phyloP scores from a whole-genome alignment of 2,888 invertebrate species.

The Agrilus biguttatus region DNA sequence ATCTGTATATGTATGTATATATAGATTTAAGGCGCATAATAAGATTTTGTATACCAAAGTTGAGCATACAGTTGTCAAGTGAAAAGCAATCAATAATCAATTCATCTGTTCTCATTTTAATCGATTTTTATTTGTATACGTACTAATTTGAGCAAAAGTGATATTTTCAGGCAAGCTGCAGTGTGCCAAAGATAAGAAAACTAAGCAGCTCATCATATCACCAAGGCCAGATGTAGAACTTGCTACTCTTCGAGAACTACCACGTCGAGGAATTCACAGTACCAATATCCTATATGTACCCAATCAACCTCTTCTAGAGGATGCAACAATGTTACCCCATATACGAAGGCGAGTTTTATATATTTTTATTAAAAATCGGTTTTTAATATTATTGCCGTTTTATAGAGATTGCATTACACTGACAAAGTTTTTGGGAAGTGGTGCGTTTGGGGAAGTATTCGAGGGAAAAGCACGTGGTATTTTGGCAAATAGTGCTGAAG shows the following conservation, averaged over 20 bases:
- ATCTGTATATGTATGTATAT: too few species aligned
- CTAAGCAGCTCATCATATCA: constrained; percentile 29
- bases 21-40: too few species aligned
- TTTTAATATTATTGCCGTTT: constrained; percentile 3
- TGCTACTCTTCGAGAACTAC: constrained; percentile 73
- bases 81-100: too few species aligned
- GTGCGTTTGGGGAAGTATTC: constrained; percentile 95
- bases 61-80: too few species aligned
- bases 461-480: constrained; percentile 70
- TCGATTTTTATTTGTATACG: not conserved
- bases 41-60: too few species aligned
- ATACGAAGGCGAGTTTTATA: constrained; percentile 42
- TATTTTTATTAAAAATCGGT: not conserved
- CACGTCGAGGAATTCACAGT: constrained; percentile 58
- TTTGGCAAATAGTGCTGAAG: constrained; percentile 35
- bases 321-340: constrained; percentile 67
- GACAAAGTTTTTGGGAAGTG: constrained; percentile 82
- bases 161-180: constrained; percentile 12
- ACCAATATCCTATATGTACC: constrained; percentile 70
- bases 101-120: too few species aligned
- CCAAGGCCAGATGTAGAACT: constrained; percentile 61
- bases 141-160: not conserved
- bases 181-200: constrained; percentile 54
- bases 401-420: constrained; percentile 63
- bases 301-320: constrained; percentile 33